A percentile compares a stretch with the other conserved stretches of the same genome.
These are phyloP conservation scores for Leptinotarsa peninsularis DNA, from an alignment of 2,888 invertebrate species.

Conservation along the genomic window DNA sequence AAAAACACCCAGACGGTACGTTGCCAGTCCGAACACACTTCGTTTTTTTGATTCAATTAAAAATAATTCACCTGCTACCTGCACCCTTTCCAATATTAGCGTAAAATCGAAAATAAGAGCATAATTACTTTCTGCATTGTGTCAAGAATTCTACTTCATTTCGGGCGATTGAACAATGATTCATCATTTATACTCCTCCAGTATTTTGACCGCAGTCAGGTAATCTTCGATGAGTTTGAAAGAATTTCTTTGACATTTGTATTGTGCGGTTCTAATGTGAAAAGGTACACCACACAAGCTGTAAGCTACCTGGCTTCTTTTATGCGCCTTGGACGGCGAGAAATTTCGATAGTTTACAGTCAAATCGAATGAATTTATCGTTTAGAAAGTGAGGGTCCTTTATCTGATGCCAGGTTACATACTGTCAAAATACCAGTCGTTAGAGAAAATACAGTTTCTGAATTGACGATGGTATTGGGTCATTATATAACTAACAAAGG, in stretches of 20 bases:
- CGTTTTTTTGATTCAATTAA: constrained; percentile 3
- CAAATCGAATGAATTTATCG: constrained; percentile 37
- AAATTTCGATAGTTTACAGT: constrained; percentile 35
- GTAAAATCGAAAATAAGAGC: constrained; percentile 46
- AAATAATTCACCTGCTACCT: constrained; percentile 43
- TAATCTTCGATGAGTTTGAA: constrained; percentile 19
- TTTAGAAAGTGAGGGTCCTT: constrained; percentile 16
- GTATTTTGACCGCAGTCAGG: constrained; percentile 39
- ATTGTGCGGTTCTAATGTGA: constrained; percentile 23
- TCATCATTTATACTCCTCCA: constrained; percentile 31
- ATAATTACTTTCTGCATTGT: constrained; percentile 34
- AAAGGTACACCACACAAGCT: constrained; percentile 43
- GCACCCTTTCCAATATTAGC: constrained; percentile 31
- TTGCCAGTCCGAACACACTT: constrained; percentile 6
- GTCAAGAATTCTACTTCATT: constrained; percentile 18
- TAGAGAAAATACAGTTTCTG: not conserved
- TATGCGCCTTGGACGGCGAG: constrained; percentile 33
- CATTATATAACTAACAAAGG: too few relatives aligned
- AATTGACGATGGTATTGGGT: too few relatives aligned
- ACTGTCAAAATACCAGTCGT: constrained; percentile 14
- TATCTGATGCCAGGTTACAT: constrained; percentile 10
- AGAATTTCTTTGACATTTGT: constrained; percentile 13
- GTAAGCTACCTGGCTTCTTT: constrained; percentile 40
- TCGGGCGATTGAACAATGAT: constrained; percentile 24
- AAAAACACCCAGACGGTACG: not conserved